These are phyloP conservation scores for Dorcus parallelipipedus DNA, from an alignment of 2,888 invertebrate genomes.

Conservation along the genomic window DNA sequence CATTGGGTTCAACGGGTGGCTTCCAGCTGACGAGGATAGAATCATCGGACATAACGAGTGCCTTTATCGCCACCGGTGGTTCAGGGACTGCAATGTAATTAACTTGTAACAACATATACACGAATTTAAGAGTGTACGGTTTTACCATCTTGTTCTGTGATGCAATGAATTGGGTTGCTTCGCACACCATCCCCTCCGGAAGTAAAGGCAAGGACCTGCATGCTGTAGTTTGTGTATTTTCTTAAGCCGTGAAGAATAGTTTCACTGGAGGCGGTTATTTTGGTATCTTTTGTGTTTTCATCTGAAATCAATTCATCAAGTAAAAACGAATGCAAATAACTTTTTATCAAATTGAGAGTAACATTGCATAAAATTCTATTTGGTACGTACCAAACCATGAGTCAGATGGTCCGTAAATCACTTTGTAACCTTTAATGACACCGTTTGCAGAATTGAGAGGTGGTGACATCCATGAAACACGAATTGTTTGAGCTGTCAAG, in stretches of 20 bases:
- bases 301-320: constrained; percentile 51
- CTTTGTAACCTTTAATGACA: constrained; percentile 93
- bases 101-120: background rate
- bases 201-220: constrained; percentile 93
- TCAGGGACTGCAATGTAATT: constrained; percentile 70
- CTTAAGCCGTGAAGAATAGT: constrained; percentile 90
- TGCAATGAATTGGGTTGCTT: constrained; percentile 83
- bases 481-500: constrained; percentile 88
- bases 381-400: constrained; percentile 81
- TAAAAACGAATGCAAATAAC: background rate
- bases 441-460: constrained; percentile 90
- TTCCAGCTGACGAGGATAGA: constrained; percentile 93
- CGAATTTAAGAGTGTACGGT: background rate
- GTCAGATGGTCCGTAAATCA: constrained; percentile 86
- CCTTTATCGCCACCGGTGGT: constrained; percentile 89
- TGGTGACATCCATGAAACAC: constrained; percentile 93
- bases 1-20: constrained; percentile 88
- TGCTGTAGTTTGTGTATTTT: constrained; percentile 95
- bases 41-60: constrained; percentile 86
- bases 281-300: constrained; percentile 86
- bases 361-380: background rate
- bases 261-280: constrained; percentile 88
- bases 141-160: constrained; percentile 92
- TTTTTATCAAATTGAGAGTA: background rate
- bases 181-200: constrained; percentile 94